Evolutionary conservation across 2,113 vertebrate species (phyloP), one percentile per base, ranked within the genome.

Genomic region (Ctenodactylus gundi): DNA sequence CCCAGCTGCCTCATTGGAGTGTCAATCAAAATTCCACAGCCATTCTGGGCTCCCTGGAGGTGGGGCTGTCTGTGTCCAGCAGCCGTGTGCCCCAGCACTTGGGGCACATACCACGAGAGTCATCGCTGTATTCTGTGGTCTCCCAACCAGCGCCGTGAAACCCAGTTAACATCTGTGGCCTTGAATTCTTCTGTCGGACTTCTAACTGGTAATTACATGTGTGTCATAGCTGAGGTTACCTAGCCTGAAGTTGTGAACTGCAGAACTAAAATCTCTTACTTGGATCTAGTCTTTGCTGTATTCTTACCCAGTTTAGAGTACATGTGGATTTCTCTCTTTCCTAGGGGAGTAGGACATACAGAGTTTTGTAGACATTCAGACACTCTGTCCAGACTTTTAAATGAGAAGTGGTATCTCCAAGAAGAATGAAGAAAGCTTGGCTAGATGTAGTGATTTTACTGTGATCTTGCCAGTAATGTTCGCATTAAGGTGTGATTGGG

Each of bases 181-280:
- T 94, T 68, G 84, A 0, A n/a, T 2, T 34, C 60, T 76, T 51
- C 53, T 95, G 6, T 78, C 20, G 58, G 93, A 95, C 96, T 62
- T 92, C 97, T 90, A 81, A 70, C 68, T 73, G 97, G 96, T 94
- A 95, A 97, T 82, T 95, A 78, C 6, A 0, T 21, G 29, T 93
- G 18, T 92, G 39, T 55, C 36, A 78, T 91, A 25, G 1, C 34
- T 94, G 44, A n/a, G 86, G n/a, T 80, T 94, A 57, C 20, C 12
- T 76, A 72, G 21, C 11, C 18, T 93, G 68, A 36, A 67, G 5
- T 80, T 49, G 72, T 49, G 46, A 15, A 34, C 64, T 92, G 27
- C 11, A 77, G 4, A 73, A 53, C 76, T 93, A n/a, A 91, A 72
- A 39, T 51, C 20, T 72, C 36, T 73, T 77, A 25, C 1, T 87